A percentile compares a stretch with the other conserved stretches of the same genome.
Evolutionary conservation across 2,797 vertebrate genomes (phyloP).

Genomic region (Erethizon dorsatum): DNA sequence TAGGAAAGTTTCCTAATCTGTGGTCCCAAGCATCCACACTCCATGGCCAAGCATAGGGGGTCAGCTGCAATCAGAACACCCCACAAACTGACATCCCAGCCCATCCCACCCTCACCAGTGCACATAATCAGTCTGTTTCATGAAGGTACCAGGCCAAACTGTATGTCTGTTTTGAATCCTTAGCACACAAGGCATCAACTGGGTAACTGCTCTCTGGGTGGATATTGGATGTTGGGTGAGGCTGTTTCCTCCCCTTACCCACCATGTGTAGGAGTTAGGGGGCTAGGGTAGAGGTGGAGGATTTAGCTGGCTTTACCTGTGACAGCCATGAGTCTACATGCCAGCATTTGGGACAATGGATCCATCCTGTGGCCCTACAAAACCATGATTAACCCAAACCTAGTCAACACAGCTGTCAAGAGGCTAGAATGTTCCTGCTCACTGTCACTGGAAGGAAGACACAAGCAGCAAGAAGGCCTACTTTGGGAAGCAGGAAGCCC

Average conservation of each 20-base stretch:
- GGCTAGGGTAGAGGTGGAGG: not conserved
- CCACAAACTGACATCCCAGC: not conserved
- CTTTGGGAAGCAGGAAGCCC: not conserved
- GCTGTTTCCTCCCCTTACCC: slow-evolving; percentile 59
- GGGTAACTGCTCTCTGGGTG: slow-evolving; percentile 75
- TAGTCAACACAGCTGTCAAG: not conserved
- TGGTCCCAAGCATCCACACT: not conserved
- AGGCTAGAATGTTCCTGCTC: not conserved
- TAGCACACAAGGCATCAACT: slow-evolving; percentile 44
- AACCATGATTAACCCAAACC: not conserved
- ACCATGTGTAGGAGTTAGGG: not conserved
- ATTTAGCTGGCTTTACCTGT: not conserved
- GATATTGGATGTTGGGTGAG: slow-evolving; percentile 50
- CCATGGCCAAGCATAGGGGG: not conserved
- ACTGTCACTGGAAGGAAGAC: not conserved
- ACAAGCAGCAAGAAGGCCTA: not conserved
- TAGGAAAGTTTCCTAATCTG: slow-evolving; percentile 13
- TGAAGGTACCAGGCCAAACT: slow-evolving; percentile 68
- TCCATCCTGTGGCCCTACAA: not conserved
- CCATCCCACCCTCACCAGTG: slow-evolving; percentile 2
- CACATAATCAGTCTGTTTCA: slow-evolving; percentile 78
- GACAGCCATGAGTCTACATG: not conserved
- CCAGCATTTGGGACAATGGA: not conserved
- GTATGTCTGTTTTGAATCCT: slow-evolving; percentile 70
- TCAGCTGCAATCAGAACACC: not conserved